Evolutionary conservation across 2,888 invertebrate species (phyloP), one percentile per base, ranked within the genome.

Genomic region (Atethmia centrago): DNA sequence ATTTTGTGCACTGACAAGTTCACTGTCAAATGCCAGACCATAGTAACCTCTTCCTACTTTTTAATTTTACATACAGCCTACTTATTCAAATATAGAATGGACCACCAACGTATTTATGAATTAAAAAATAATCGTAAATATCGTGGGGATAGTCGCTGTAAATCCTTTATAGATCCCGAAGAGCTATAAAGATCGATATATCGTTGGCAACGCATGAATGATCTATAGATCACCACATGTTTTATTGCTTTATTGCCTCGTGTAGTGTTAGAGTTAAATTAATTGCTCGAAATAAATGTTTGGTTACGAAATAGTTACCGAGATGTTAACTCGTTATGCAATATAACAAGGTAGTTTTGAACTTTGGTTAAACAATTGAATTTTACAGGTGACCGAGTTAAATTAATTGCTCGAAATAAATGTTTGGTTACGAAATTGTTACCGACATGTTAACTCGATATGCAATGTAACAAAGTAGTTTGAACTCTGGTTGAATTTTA

Each of bases 111-210:
- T 79, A 83, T 86, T 84, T 90, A 89, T 89, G 84, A 69, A 84
- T 77, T 82, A 88, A 89, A 90, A 91, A 90, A 88, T 89, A 90
- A 90, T 88, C 89, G 88, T 92, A 90, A 93, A 92, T 79, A 85
- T 83, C 72, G 72, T 77, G 58, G 64, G 83, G 80, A 81, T 79
- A 84, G 81, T 83, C 66, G 90, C 83, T 88, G 89, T 93, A 93
- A 93, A 94, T 92, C 89, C 88, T 87, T 91, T 90, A 91, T 89
- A 88, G 87, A 88, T 83, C 80, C 71, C 84, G 72, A 84, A 88
- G 88, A 86, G 86, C 88, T 78, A 89, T 93, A 92, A 92, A 92
- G 84, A 85, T 86, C 84, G 74, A 87, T 89, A 84, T 87, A 88
- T 89, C 87, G 89, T 87, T 88, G 87, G 80, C 71, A 88, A 81